phyloP scores from a whole-genome alignment of 2,113 vertebrate genomes.

The Cyrtonyx montezumae region DNA sequence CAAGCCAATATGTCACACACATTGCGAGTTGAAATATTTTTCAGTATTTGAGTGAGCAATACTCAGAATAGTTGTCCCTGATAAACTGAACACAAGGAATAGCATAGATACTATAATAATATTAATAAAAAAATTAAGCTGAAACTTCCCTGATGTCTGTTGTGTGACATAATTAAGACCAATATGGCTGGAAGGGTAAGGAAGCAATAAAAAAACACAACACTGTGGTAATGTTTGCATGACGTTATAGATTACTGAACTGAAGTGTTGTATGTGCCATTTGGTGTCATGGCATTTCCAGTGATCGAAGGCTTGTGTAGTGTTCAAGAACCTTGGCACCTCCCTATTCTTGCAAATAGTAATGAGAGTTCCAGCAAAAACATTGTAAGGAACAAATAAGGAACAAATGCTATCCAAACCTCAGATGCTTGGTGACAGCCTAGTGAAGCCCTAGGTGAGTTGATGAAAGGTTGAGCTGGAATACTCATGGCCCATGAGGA shows the following conservation, averaged over 20 bases:
- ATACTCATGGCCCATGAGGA: neutral
- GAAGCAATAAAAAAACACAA: neutral
- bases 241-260: neutral
- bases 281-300: neutral
- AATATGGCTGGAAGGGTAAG: neutral
- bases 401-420: neutral
- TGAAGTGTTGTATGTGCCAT: neutral
- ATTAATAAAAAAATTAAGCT: neutral
- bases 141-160: neutral
- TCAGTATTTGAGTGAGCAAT: neutral
- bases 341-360: rapidly evolving
- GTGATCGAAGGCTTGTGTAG: neutral
- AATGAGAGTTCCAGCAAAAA: neutral
- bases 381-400: neutral
- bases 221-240: neutral
- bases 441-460: neutral
- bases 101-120: neutral
- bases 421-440: neutral
- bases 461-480: neutral
- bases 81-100: neutral
- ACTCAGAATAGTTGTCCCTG: neutral
- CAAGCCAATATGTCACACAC: neutral
- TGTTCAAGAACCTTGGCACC: neutral
- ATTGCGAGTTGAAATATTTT: neutral
- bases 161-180: neutral